These are phyloP conservation scores for Nymphicus hollandicus DNA, from an alignment of 2,113 vertebrate species.

Conservation along the genomic window DNA sequence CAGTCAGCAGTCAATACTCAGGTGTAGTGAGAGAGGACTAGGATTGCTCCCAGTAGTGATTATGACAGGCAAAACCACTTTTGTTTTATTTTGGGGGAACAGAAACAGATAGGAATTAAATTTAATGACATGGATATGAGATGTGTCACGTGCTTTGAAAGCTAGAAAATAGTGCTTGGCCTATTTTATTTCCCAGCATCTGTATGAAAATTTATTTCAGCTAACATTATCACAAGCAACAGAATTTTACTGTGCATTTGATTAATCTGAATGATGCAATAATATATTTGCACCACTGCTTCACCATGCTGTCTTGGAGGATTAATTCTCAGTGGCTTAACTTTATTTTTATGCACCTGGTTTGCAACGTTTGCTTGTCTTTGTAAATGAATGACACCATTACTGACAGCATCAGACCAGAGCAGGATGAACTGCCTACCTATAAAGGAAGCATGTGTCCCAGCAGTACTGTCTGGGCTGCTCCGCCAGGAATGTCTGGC, in stretches of 20 bases:
- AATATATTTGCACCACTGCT: neutral
- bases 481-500: rapidly evolving
- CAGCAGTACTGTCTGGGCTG: neutral
- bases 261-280: neutral
- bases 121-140: neutral
- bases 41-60: neutral
- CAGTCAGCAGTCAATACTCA: neutral
- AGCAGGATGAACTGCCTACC: neutral
- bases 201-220: neutral
- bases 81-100: neutral
- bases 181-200: neutral
- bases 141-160: neutral
- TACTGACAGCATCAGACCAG: neutral
- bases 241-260: neutral
- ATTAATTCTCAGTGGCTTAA: neutral
- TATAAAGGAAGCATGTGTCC: rapidly evolving
- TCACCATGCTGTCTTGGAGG: neutral
- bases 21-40: neutral
- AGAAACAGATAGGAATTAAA: neutral
- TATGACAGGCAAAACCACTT: neutral
- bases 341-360: neutral
- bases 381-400: neutral
- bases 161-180: neutral
- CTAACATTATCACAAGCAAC: neutral
- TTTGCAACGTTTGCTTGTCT: neutral